phyloP scores from a whole-genome alignment of 2,113 vertebrate genomes.

The Physeter macrocephalus region DNA sequence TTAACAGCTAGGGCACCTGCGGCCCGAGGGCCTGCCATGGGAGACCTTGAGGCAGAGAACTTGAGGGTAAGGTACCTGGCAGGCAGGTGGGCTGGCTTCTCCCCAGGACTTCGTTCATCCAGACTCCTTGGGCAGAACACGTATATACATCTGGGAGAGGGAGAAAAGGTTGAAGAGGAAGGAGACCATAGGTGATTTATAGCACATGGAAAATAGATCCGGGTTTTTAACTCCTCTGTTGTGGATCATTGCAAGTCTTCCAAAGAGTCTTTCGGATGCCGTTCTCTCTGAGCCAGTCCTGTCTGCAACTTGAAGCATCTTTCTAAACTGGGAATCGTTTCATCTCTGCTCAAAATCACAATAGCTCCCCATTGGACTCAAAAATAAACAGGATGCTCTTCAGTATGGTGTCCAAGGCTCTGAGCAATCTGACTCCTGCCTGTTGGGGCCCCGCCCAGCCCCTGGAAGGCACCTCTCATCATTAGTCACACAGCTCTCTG shows the following conservation, averaged over 20 bases:
- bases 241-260: not conserved
- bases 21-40: fast-evolving
- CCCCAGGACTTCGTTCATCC: constrained; percentile 84
- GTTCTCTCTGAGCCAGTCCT: not conserved
- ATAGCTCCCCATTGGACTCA: not conserved
- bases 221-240: not conserved
- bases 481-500: not conserved
- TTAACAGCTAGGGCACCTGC: not conserved
- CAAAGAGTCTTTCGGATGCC: not conserved
- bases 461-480: not conserved
- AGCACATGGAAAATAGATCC: not conserved
- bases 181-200: not conserved
- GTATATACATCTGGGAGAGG: constrained; percentile 83
- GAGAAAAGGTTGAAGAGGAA: not conserved
- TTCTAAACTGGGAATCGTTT: not conserved
- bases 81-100: constrained; percentile 79
- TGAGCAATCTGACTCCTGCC: not conserved
- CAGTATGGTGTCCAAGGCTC: not conserved
- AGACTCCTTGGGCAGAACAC: constrained; percentile 82
- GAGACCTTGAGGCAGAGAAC: not conserved
- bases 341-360: not conserved
- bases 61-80: constrained; percentile 77
- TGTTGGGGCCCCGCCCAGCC: too few species aligned
- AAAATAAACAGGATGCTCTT: not conserved
- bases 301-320: not conserved